Evolutionary conservation across 2,113 vertebrate species (phyloP).

Genomic region (Columba janthina): DNA sequence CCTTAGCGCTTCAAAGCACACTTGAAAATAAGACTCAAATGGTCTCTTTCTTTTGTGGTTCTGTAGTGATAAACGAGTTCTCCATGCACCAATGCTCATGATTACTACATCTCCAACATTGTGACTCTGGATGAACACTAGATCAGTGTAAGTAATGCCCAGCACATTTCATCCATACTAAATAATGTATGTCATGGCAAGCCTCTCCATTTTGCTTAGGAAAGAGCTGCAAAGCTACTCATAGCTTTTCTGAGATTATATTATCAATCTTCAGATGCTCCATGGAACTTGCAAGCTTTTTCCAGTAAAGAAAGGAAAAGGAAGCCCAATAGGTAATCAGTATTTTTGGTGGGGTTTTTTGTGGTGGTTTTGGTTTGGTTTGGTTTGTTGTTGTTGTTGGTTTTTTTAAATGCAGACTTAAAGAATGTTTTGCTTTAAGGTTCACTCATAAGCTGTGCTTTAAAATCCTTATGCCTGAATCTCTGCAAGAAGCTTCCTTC

Average conservation of each 20-base stretch:
- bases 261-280: neutral
- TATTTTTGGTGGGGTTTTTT: neutral
- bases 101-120: constrained; percentile 45
- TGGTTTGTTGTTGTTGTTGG: neutral
- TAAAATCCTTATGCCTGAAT: neutral
- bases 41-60: constrained; percentile 63
- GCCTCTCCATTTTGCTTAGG: constrained; percentile 10
- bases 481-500: neutral
- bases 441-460: neutral
- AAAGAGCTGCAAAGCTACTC: neutral
- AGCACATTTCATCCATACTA: constrained; percentile 57
- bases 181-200: neutral
- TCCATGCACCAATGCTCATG: constrained; percentile 66
- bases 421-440: neutral
- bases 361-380: no score
- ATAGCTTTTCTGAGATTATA: neutral
- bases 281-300: neutral
- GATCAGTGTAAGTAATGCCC: constrained; percentile 59
- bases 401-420: neutral
- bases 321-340: neutral
- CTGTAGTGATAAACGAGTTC: constrained; percentile 67
- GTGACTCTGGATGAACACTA: constrained; percentile 46
- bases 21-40: constrained; percentile 66
- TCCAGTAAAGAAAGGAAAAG: neutral
- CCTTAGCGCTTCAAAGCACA: constrained; percentile 66